Conservation (phyloP, 2,797 vertebrate species). For the Petrocephalus schoutedeni region DNA sequence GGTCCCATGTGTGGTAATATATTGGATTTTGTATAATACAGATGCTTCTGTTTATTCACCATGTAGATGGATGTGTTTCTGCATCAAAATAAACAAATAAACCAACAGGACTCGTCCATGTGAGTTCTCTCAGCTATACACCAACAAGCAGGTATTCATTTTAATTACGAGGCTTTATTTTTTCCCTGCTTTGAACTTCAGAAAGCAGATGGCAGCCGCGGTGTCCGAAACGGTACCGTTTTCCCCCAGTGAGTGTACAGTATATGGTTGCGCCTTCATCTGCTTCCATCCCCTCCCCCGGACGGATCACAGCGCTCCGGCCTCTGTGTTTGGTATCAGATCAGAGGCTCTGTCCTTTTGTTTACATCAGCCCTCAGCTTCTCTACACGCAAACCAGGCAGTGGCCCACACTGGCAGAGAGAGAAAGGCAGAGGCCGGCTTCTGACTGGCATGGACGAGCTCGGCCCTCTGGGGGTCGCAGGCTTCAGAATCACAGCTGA, state of each 20-base stretch:
- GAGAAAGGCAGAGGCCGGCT: neutral
- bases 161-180: neutral
- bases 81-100: neutral
- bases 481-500: neutral
- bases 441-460: neutral
- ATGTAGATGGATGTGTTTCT: neutral
- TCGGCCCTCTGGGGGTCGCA: too few relatives aligned
- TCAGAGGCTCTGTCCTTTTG: neutral
- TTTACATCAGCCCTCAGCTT: neutral
- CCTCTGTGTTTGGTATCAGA: neutral
- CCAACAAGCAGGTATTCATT: neutral
- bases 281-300: neutral
- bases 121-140: neutral
- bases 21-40: neutral
- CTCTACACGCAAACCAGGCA: neutral
- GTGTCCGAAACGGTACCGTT: neutral
- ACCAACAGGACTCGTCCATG: neutral
- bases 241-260: neutral
- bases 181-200: neutral
- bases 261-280: neutral
- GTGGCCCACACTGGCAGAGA: neutral
- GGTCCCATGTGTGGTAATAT: neutral
- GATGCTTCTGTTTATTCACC: neutral
- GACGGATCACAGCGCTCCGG: neutral
- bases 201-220: neutral